Conservation (phyloP, 2,888 invertebrate species). For the Heliconius ethilla region DNA sequence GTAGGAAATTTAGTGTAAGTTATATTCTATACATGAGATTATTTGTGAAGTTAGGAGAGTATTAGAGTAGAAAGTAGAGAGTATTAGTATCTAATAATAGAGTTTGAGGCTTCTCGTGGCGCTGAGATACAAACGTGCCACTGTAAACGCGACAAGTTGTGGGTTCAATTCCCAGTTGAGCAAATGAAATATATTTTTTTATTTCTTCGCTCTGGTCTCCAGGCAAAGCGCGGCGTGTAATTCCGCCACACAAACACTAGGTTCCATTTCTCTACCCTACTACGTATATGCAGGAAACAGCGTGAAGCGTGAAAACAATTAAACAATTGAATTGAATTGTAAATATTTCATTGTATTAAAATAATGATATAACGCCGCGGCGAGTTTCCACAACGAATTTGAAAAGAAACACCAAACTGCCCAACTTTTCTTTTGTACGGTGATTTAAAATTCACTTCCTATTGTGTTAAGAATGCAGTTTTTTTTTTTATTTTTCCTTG, state of each 20-base stretch:
- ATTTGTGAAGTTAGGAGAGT: not conserved
- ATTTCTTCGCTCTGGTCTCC: no score
- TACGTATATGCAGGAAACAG: not conserved
- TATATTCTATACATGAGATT: not conserved
- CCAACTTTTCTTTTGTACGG: conserved; percentile 13
- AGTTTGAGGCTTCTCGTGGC: no score
- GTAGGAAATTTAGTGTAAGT: conserved; percentile 13
- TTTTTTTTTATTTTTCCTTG: not conserved
- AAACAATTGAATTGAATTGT: no score
- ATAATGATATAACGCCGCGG: conserved; percentile 10
- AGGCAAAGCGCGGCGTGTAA: not conserved
- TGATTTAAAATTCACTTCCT: conserved; percentile 8
- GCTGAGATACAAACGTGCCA: no score
- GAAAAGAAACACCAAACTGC: conserved; percentile 10
- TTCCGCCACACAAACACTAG: not conserved
- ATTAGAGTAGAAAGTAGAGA: no score
- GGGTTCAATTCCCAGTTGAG: no score
- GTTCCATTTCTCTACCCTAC: not conserved
- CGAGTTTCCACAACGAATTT: not conserved
- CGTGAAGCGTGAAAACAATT: not conserved
- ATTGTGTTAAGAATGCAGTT: conserved; percentile 13
- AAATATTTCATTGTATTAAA: not conserved
- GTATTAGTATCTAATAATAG: no score
- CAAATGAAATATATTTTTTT: no score
- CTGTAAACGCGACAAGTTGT: no score